Evolutionary conservation across 37 sponge, comb jelly and placozoan species (phyloP).

Genomic region (Geodia barretti): DNA sequence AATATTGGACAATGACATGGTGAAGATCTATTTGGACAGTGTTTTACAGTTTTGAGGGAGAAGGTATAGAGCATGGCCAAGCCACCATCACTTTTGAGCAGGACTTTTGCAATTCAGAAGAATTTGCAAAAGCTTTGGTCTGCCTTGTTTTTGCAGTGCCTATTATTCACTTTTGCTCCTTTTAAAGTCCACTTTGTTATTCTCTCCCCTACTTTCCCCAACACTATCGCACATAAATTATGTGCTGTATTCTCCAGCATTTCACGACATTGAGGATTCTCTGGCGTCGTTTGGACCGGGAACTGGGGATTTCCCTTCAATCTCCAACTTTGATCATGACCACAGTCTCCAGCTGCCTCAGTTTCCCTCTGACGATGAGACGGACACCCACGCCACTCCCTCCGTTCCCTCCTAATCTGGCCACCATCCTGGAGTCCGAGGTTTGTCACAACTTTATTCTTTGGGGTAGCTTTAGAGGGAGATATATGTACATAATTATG

Average conservation of each 20-base stretch:
- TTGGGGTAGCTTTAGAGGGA: no score
- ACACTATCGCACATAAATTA: neutral
- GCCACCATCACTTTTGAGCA: neutral
- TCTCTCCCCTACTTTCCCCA: neutral
- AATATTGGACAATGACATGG: no score
- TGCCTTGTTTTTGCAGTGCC: neutral
- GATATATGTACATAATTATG: no score
- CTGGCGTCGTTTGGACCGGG: slow-evolving; percentile 4
- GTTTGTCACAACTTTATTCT: no score
- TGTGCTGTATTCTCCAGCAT: neutral
- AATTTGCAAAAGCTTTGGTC: neutral
- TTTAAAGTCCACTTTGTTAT: neutral
- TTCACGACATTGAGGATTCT: slow-evolving; percentile 19
- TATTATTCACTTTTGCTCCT: neutral
- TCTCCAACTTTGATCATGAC: slow-evolving; percentile 19
- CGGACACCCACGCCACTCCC: no score
- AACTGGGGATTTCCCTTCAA: slow-evolving; percentile 35
- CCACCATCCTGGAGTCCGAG: neutral
- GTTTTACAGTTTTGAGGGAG: no score
- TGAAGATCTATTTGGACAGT: no score
- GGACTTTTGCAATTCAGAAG: neutral
- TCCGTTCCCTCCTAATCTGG: neutral
- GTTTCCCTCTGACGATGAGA: slow-evolving; percentile 8
- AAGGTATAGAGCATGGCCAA: neutral
- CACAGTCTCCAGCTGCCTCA: slow-evolving; percentile 7